These are phyloP conservation scores for Tiliacea citrago DNA, from an alignment of 2,888 invertebrate species.

Conservation along the genomic window DNA sequence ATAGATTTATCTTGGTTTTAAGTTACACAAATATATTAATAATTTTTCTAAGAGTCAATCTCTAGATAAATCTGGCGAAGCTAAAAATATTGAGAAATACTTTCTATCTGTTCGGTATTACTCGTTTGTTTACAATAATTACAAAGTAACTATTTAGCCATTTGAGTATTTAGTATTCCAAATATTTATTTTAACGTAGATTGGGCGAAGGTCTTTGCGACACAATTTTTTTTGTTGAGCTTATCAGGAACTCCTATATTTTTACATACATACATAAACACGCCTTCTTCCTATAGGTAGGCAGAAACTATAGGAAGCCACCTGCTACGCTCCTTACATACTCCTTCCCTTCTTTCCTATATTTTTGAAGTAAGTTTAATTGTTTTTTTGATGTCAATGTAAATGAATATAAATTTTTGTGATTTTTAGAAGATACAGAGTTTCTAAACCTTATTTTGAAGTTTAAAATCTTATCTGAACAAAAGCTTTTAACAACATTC, in stretches of 20 bases:
- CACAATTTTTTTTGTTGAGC: no score
- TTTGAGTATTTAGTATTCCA: neutral
- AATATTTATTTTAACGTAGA: neutral
- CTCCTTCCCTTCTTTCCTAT: no score
- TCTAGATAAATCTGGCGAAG: neutral
- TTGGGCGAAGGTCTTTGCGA: neutral
- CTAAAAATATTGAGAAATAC: neutral
- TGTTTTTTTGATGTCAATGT: neutral
- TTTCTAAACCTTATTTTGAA: neutral
- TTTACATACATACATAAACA: no score
- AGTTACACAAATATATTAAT: neutral
- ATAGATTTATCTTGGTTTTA: constrained; percentile 9
- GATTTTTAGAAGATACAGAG: neutral
- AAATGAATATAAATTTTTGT: neutral
- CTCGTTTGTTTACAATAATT: neutral
- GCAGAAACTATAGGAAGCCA: no score
- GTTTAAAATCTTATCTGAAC: no score
- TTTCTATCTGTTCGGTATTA: neutral
- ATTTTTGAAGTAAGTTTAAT: neutral
- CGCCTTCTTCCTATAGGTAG: no score
- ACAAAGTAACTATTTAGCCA: neutral
- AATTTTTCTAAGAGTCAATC: neutral
- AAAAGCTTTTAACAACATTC: neutral
- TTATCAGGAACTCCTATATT: no score
- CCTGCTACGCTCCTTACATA: no score